Evolutionary conservation across 2,797 vertebrate species (phyloP).

Genomic region (Gymnoscopelus microlampas): DNA sequence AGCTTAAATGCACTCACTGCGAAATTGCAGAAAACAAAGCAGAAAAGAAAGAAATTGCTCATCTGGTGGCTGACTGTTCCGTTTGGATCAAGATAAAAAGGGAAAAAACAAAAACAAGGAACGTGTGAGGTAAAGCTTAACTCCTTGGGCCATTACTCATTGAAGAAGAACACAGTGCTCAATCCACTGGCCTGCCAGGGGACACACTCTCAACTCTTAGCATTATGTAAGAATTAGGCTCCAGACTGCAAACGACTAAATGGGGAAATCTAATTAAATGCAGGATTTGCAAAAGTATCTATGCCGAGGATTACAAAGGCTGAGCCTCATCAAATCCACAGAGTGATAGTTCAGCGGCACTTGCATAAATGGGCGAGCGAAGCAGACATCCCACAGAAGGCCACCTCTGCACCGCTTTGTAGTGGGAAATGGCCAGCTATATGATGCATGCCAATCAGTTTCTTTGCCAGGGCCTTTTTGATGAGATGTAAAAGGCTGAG

Average conservation of each 20-base stretch:
- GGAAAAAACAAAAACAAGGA: constrained; percentile 25
- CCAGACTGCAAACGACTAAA: constrained; percentile 74
- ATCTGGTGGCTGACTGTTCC: constrained; percentile 20
- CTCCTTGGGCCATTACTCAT: constrained; percentile 62
- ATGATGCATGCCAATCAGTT: constrained; percentile 18
- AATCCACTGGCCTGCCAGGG: constrained; percentile 45
- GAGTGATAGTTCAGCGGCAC: constrained; percentile 61
- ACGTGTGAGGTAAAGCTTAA: constrained; percentile 56
- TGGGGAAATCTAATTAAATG: constrained; percentile 82
- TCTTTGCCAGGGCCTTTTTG: neutral
- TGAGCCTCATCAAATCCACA: constrained; percentile 71
- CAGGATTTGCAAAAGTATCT: constrained; percentile 82
- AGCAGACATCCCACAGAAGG: constrained; percentile 36
- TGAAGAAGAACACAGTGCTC: constrained; percentile 60
- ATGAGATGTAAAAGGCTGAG: constrained; percentile 32
- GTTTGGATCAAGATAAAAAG: constrained; percentile 11
- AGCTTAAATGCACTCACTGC: neutral
- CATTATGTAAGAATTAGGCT: constrained; percentile 75
- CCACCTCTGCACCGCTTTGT: constrained; percentile 40
- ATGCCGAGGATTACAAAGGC: constrained; percentile 78
- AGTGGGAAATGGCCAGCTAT: constrained; percentile 19
- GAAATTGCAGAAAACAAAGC: neutral
- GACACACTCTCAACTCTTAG: constrained; percentile 61
- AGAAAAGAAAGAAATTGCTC: constrained; percentile 28
- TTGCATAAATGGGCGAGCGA: constrained; percentile 69